Conservation (phyloP, 2,113 vertebrate genomes). For the Eidolon helvum region DNA sequence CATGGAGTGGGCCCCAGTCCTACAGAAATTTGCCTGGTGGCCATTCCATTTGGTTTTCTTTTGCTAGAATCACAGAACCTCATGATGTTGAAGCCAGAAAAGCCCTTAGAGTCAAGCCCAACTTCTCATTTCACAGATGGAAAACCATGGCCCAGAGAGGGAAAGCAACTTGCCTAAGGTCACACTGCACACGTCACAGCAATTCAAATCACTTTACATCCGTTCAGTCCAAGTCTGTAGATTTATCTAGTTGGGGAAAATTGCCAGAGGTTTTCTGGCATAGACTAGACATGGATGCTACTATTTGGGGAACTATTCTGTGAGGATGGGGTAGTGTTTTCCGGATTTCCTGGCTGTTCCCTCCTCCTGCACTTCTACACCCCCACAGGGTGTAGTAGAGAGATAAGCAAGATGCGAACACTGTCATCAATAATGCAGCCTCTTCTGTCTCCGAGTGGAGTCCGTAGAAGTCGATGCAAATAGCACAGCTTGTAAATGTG, state of each 20-base stretch:
- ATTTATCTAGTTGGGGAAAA: not conserved
- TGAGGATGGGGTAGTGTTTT: constrained; percentile 71
- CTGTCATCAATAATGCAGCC: constrained; percentile 71
- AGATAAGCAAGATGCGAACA: constrained; percentile 57
- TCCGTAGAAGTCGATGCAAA: constrained; percentile 76
- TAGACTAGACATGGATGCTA: constrained; percentile 43
- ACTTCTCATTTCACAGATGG: not conserved
- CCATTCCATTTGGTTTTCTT: not conserved
- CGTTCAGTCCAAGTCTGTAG: not conserved
- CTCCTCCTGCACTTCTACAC: constrained; percentile 54
- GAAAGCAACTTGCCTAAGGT: constrained; percentile 38
- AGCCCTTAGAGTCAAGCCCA: not conserved
- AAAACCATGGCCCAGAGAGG: constrained; percentile 5
- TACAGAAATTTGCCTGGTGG: not conserved
- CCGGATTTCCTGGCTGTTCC: constrained; percentile 75
- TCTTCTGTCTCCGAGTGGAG: constrained; percentile 76
- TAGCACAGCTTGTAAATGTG: constrained; percentile 80
- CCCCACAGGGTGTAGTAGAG: constrained; percentile 60
- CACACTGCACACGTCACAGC: not conserved
- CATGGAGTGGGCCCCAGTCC: not conserved
- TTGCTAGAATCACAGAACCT: not conserved
- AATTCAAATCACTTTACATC: not conserved
- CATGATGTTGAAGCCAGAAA: not conserved
- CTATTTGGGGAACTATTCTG: constrained; percentile 65
- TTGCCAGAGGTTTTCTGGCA: constrained; percentile 61